Evolutionary conservation across 1,140 invertebrate species (phyloP).

Genomic region (Monochamus saltuarius): DNA sequence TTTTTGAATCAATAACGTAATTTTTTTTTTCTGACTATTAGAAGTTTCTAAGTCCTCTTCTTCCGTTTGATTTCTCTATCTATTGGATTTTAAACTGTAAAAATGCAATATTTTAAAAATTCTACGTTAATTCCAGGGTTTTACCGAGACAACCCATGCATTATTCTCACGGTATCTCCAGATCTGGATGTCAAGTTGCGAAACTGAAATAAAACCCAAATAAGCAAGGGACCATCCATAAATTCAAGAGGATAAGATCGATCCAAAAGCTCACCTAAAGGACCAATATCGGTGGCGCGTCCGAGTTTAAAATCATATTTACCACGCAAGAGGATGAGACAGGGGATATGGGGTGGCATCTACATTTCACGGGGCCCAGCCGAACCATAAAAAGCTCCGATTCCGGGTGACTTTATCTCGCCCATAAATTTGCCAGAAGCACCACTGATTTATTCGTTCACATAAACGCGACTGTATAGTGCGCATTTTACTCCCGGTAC

Average conservation of each 20-base stretch:
- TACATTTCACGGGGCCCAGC: constrained; percentile 51
- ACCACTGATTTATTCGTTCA: constrained; percentile 53
- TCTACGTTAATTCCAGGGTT: no score
- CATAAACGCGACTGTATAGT: constrained; percentile 45
- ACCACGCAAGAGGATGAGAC: constrained; percentile 20
- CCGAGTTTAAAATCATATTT: constrained; percentile 51
- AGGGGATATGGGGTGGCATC: constrained; percentile 44
- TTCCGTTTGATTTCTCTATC: no score
- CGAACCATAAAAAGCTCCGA: constrained; percentile 52
- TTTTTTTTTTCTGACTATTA: no score
- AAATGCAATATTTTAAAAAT: no score
- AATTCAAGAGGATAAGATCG: constrained; percentile 36
- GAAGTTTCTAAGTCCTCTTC: no score
- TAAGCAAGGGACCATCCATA: constrained; percentile 28
- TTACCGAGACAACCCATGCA: background rate
- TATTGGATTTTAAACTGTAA: no score
- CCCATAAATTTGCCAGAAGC: constrained; percentile 54
- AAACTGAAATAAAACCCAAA: constrained; percentile 33
- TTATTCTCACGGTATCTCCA: constrained; percentile 20
- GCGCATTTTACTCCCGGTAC: constrained; percentile 11
- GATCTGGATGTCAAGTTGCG: constrained; percentile 25
- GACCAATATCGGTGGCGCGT: constrained; percentile 44
- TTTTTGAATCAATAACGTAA: no score
- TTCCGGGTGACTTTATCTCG: constrained; percentile 53
- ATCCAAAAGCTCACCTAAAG: constrained; percentile 41